phyloP scores from a whole-genome alignment of 2,113 vertebrate genomes.

The Gnathonemus echidnorhynchus region DNA sequence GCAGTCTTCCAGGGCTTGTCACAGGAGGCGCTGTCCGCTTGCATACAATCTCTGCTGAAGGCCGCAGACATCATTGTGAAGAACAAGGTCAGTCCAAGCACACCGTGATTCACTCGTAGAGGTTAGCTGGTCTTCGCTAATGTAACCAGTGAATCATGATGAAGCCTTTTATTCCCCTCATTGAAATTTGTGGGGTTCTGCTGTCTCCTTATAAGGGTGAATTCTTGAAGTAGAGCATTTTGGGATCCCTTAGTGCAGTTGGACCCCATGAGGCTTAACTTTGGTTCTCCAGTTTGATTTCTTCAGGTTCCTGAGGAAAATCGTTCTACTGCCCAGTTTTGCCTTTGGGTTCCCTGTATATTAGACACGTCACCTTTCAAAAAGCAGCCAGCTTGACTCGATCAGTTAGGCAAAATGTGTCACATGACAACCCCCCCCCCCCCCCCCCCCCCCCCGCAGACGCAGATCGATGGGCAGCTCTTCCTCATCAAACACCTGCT shows the following conservation, averaged over 20 bases:
- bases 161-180: not conserved
- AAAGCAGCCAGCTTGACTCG: not conserved
- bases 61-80: slow-evolving; percentile 87
- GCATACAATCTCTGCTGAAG: slow-evolving; percentile 87
- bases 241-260: not conserved
- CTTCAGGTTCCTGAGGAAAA: not conserved
- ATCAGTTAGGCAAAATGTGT: too few relatives aligned
- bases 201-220: not conserved
- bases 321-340: not conserved
- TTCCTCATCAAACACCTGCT: slow-evolving; percentile 99
- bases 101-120: not conserved
- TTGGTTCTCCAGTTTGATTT: not conserved
- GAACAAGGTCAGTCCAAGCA: slow-evolving; percentile 79
- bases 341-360: not conserved
- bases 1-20: slow-evolving; percentile 96
- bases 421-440: slow-evolving; percentile 30
- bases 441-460: slow-evolving; percentile 66
- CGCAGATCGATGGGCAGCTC: slow-evolving; percentile 88
- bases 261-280: not conserved
- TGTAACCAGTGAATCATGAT: not conserved
- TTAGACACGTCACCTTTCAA: not conserved
- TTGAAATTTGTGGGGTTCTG: not conserved
- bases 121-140: not conserved
- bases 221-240: not conserved
- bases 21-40: slow-evolving; percentile 93